These are phyloP conservation scores for Phasia obesa DNA, from an alignment of 2,888 invertebrate genomes.

Conservation along the genomic window DNA sequence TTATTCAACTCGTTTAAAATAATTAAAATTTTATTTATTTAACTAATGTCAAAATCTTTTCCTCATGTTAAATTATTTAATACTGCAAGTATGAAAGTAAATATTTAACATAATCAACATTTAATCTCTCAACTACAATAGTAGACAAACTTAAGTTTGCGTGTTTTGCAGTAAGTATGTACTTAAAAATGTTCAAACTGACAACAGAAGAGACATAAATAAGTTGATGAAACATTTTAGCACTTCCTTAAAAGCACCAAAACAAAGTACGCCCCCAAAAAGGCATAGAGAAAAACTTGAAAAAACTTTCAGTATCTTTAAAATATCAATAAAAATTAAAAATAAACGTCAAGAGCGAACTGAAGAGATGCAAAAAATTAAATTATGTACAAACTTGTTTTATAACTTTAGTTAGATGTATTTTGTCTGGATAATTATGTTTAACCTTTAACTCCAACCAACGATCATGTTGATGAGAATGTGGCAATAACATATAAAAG, in stretches of 20 bases:
- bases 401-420: not conserved
- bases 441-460: constrained; percentile 17
- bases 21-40: not conserved
- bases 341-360: not conserved
- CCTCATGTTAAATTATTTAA: constrained; percentile 10
- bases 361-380: not conserved
- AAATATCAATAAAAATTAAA: not conserved
- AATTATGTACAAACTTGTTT: constrained; percentile 13
- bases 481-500: not conserved
- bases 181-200: constrained; percentile 16
- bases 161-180: constrained; percentile 39
- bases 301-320: constrained; percentile 9
- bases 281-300: not conserved
- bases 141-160: constrained; percentile 19
- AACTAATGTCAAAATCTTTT: not conserved
- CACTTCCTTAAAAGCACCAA: constrained; percentile 50
- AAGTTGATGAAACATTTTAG: constrained; percentile 34
- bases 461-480: constrained; percentile 13
- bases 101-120: constrained; percentile 16
- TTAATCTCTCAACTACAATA: constrained; percentile 4
- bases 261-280: constrained; percentile 5
- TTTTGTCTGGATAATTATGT: constrained; percentile 16
- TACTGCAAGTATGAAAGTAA: constrained; percentile 5
- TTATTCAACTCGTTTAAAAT: not conserved
- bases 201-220: constrained; percentile 7